phyloP scores from a whole-genome alignment of 2,113 vertebrate genomes.

The Thinocorus orbignyianus region DNA sequence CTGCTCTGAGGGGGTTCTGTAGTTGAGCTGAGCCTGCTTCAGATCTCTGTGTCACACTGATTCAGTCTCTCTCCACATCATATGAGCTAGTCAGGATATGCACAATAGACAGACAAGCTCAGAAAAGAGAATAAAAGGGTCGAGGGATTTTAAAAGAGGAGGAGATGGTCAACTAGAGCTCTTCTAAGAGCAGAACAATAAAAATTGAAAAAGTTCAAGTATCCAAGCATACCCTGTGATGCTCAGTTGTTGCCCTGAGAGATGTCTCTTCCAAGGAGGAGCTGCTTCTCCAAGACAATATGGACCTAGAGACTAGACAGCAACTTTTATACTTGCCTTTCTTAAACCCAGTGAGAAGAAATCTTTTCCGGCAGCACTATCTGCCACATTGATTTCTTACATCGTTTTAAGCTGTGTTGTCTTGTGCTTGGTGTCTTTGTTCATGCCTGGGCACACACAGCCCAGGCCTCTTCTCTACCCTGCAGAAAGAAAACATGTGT shows the following conservation, averaged over 20 bases:
- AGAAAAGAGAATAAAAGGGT: background rate
- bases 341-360: background rate
- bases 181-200: background rate
- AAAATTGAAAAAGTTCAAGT: background rate
- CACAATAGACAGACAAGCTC: background rate
- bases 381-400: background rate
- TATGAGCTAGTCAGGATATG: background rate
- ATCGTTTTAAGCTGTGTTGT: background rate
- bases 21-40: background rate
- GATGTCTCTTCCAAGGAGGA: background rate
- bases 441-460: background rate
- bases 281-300: background rate
- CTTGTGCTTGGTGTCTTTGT: background rate
- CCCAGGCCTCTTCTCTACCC: background rate
- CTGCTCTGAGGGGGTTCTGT: background rate
- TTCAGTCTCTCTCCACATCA: background rate
- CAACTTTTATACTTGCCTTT: background rate
- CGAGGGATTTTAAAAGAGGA: background rate
- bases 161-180: background rate
- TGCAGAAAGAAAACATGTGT: accelerated
- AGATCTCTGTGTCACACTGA: background rate
- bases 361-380: background rate
- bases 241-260: background rate
- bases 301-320: background rate
- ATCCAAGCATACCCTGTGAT: background rate